These are phyloP conservation scores for Chaetura pelagica DNA, from an alignment of 2,113 vertebrate species.

Conservation along the genomic window DNA sequence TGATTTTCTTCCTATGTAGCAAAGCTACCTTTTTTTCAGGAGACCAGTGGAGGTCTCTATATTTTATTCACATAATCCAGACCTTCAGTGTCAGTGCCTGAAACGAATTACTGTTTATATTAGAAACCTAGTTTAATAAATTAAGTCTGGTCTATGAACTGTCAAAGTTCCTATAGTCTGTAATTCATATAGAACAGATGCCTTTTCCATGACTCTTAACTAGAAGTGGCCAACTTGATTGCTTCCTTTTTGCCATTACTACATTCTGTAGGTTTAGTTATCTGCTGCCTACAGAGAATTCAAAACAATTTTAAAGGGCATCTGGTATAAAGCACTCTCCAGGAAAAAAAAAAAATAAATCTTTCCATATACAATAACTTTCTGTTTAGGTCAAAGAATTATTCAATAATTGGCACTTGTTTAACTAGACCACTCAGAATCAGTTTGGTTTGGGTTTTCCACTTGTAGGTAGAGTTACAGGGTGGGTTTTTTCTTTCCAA, in stretches of 20 bases:
- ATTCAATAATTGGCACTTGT: slow-evolving; percentile 92
- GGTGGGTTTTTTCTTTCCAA: slow-evolving; percentile 50
- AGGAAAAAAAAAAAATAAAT: slow-evolving; percentile 40
- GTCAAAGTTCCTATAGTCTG: slow-evolving; percentile 86
- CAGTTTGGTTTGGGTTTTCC: slow-evolving; percentile 78
- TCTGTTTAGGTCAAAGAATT: slow-evolving; percentile 87
- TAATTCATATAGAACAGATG: slow-evolving; percentile 94
- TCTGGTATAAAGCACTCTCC: slow-evolving; percentile 87
- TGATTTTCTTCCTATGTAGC: slow-evolving; percentile 56
- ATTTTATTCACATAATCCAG: slow-evolving; percentile 94
- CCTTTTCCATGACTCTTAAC: slow-evolving; percentile 78
- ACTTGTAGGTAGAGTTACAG: slow-evolving; percentile 80
- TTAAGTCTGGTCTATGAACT: slow-evolving; percentile 92
- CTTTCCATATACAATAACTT: slow-evolving; percentile 84
- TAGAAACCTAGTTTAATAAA: slow-evolving; percentile 99
- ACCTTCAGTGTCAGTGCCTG: slow-evolving; percentile 90
- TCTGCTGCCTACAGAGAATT: slow-evolving; percentile 88
- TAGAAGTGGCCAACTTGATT: slow-evolving; percentile 87
- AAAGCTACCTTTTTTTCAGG: slow-evolving; percentile 60
- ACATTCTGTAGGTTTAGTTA: slow-evolving; percentile 83
- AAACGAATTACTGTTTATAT: slow-evolving; percentile 99
- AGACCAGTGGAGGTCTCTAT: slow-evolving; percentile 63
- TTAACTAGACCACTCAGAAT: slow-evolving; percentile 84
- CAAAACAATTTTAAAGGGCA: slow-evolving; percentile 91
- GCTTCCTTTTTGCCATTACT: slow-evolving; percentile 88